Base-by-base conservation (phyloP, 2,113 vertebrate species). In the Eolophus roseicapilla region DNA sequence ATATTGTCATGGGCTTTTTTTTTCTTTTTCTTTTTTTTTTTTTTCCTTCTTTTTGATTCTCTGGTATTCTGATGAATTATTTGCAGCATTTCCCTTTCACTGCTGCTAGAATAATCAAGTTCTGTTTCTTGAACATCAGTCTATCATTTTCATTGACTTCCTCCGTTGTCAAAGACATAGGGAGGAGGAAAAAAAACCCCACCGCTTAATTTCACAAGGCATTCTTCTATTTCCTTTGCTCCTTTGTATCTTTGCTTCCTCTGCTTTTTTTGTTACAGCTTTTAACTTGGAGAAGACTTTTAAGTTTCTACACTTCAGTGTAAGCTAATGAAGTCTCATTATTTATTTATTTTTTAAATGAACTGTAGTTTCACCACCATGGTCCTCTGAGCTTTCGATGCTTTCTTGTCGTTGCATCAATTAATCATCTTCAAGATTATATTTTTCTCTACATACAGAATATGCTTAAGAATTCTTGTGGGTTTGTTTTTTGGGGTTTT, bases 31-130 rank as follows among this genome's bases (percentile, higher is more conserved):
- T 20, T 27, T 33, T 41, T 25, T 27, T n/a, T 43, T 17, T 47
- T 17, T 24, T 44, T n/a, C 31, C 41, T 39, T 1, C 79, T 96
- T 96, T 97, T 93, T 92, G 81, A 97, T 91, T 96, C 79, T 96
- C 55, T 94, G 65, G 73, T 94, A 96, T 95, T 95, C 95, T 97
- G 93, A 97, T 96, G 95, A 97, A 97, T 97, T 96, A 97, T 97
- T 97, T 97, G 97, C 91, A 96, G 55, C 93, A 74, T 96, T 97
- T 96, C 96, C 71, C 79, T 96, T 96, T 97, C 85, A 87, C 52
- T 91, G 90, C 88, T 92, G 77, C 92, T 95, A 69, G 96, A 96
- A 96, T 97, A 97, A 97, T 97, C 96, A 95, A 97, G 96, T 94
- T 96, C 71, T 85, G 76, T 94, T 91, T 94, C 95, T 95, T 92